Percentiles rank a stretch among this genome's conserved stretches.
These are phyloP conservation scores for Arremon aurantiirostris DNA, from an alignment of 2,797 vertebrate genomes.

Conservation along the genomic window DNA sequence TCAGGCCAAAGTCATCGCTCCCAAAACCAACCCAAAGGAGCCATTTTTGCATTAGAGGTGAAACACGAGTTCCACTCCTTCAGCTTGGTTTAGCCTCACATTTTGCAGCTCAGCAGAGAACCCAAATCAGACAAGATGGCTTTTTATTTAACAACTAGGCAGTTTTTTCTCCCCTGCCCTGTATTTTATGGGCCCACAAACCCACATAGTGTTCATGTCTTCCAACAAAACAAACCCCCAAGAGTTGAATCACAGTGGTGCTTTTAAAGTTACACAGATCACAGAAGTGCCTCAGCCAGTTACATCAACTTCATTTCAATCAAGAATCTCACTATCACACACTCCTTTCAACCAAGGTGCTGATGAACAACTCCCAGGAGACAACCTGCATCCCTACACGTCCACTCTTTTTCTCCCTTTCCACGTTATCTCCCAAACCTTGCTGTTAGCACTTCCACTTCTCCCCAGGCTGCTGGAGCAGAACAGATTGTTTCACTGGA, in stretches of 20 bases:
- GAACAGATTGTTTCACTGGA: neutral
- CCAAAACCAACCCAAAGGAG: neutral
- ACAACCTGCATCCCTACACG: neutral
- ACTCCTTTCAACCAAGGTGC: neutral
- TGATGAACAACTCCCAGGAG: neutral
- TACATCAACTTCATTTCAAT: neutral
- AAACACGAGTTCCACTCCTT: neutral
- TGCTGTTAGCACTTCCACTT: neutral
- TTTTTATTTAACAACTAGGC: neutral
- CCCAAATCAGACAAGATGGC: neutral
- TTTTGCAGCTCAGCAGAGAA: neutral
- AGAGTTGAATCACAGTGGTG: accelerated
- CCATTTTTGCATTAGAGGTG: neutral
- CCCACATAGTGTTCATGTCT: neutral
- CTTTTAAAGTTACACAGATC: neutral
- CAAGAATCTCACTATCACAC: neutral
- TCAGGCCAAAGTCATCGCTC: neutral
- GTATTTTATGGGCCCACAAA: neutral
- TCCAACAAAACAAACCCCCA: neutral
- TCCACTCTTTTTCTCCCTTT: neutral
- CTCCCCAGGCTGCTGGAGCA: neutral
- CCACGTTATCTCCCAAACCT: accelerated
- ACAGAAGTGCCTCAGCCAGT: neutral
- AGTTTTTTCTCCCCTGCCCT: neutral
- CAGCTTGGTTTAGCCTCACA: neutral